phyloP scores from a whole-genome alignment of 2,113 vertebrate species.

The Oreochromis spilurus region DNA sequence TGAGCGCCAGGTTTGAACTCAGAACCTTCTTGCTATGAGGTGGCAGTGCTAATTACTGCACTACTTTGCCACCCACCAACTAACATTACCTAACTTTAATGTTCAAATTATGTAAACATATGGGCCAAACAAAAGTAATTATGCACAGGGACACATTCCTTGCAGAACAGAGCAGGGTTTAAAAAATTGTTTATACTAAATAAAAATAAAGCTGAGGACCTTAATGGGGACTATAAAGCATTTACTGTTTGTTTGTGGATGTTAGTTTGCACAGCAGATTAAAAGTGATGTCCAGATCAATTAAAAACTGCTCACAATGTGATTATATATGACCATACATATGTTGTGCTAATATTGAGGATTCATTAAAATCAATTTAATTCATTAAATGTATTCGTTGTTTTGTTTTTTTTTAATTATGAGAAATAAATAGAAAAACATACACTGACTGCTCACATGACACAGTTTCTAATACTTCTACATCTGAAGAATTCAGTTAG shows the following conservation, averaged over 20 bases:
- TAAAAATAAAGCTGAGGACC: not conserved
- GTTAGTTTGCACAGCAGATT: not conserved
- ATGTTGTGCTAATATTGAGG: not conserved
- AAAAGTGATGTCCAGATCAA: not conserved
- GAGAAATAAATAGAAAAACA: not conserved
- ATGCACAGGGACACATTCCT: not conserved
- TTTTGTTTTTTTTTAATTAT: not conserved
- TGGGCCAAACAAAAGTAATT: not conserved
- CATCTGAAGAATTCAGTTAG: not conserved
- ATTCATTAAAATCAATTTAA: not conserved
- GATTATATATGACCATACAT: not conserved
- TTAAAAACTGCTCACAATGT: not conserved
- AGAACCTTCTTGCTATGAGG: not conserved
- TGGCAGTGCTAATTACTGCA: not conserved
- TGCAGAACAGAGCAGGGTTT: not conserved
- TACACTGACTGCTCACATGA: not conserved
- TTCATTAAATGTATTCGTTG: not conserved
- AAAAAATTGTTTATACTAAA: not conserved
- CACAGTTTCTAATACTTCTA: not conserved
- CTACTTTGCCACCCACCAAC: not conserved
- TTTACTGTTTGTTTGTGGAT: not conserved
- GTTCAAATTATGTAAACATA: not conserved
- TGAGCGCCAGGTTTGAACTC: not conserved
- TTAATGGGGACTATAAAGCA: not conserved
- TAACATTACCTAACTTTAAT: not conserved